phyloP scores from a whole-genome alignment of 2,113 vertebrate species.

The Poicephalus gulielmi region DNA sequence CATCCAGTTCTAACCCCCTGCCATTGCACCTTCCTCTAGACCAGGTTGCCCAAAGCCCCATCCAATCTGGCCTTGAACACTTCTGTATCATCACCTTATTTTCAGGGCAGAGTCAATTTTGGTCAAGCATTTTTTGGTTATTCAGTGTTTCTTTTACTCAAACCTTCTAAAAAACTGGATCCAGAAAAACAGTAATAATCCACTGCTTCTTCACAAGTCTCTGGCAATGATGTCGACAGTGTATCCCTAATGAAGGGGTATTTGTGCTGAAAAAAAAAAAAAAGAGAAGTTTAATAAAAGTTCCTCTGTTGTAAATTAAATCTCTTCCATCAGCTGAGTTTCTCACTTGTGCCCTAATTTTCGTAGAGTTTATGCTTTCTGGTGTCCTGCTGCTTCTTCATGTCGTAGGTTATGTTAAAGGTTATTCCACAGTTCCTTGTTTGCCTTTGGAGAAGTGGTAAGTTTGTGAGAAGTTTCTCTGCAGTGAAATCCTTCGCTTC shows the following conservation, averaged over 20 bases:
- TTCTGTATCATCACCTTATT: background rate
- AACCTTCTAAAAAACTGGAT: background rate
- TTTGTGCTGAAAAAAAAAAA: background rate
- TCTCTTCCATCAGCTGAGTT: background rate
- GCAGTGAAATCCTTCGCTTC: background rate
- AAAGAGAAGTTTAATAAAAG: background rate
- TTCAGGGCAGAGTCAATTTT: background rate
- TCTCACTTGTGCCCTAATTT: background rate
- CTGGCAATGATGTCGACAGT: background rate
- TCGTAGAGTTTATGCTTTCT: background rate
- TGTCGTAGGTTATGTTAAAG: background rate
- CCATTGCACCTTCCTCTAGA: background rate
- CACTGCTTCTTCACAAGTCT: background rate
- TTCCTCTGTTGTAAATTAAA: background rate
- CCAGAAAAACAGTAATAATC: background rate
- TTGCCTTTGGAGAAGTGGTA: background rate
- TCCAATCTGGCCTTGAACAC: background rate
- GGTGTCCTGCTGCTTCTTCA: background rate
- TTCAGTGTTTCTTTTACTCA: background rate
- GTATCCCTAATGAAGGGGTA: rapidly evolving
- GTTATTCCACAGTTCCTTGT: background rate
- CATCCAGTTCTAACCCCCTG: background rate
- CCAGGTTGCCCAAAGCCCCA: background rate
- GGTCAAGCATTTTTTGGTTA: background rate
- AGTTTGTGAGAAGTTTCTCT: background rate